phyloP scores from a whole-genome alignment of 92 coral and sea anemone genomes.

The Porites divaricata region DNA sequence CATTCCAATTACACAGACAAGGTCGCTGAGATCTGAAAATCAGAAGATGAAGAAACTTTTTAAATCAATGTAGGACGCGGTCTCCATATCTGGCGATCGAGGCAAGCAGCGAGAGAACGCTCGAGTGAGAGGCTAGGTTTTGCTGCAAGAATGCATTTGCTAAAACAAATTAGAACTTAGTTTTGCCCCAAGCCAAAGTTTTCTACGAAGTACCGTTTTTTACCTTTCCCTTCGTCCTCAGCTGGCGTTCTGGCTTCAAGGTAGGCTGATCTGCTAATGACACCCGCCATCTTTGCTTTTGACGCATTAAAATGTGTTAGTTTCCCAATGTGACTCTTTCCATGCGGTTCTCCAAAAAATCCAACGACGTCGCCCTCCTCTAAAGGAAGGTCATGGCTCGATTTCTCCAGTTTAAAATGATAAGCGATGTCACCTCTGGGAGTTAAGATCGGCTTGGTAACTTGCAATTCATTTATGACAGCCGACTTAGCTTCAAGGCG shows the following conservation, averaged over 20 bases:
- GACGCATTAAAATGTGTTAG: slow-evolving; percentile 82
- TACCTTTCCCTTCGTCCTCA: slow-evolving; percentile 65
- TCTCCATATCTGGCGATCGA: too few relatives aligned
- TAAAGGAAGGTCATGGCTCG: slow-evolving; percentile 61
- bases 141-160: too few relatives aligned
- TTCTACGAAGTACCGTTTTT: background rate
- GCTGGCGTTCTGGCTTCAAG: slow-evolving; percentile 85
- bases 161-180: too few relatives aligned
- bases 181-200: too few relatives aligned
- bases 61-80: too few relatives aligned
- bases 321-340: slow-evolving; percentile 78
- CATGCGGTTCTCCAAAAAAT: slow-evolving; percentile 80
- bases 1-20: slow-evolving; percentile 97
- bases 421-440: slow-evolving; percentile 96
- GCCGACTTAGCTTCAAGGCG: slow-evolving; percentile 93
- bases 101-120: too few relatives aligned
- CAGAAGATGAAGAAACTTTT: background rate
- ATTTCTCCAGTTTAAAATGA: slow-evolving; percentile 77
- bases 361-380: slow-evolving; percentile 99
- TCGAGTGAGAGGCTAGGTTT: too few relatives aligned
- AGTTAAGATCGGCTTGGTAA: slow-evolving; percentile 85
- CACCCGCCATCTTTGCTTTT: slow-evolving; percentile 87
- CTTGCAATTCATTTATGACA: slow-evolving; percentile 79
- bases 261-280: slow-evolving; percentile 97
- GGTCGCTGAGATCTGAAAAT: slow-evolving; percentile 73